phyloP scores from a whole-genome alignment of 2,888 invertebrate species.

The Xanthia togata region DNA sequence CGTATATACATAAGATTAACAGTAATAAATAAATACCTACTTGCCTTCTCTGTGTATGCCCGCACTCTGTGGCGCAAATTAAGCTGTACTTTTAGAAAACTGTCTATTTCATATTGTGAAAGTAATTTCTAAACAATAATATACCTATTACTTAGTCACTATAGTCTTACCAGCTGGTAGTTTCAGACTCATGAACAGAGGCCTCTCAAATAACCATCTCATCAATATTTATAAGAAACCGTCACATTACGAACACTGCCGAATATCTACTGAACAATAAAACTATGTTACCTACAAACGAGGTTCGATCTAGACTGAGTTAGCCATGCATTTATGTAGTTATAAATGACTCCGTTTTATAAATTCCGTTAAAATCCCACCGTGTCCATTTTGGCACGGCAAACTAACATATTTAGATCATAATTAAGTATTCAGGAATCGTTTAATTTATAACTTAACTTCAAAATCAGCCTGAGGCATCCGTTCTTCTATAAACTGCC shows the following conservation, averaged over 20 bases:
- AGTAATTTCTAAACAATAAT: slow-evolving; percentile 16
- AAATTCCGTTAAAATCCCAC: no score
- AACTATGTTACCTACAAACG: slow-evolving; percentile 6
- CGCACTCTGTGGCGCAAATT: slow-evolving; percentile 14
- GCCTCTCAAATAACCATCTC: slow-evolving; percentile 22
- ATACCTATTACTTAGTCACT: slow-evolving; percentile 5
- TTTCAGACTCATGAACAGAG: slow-evolving; percentile 7
- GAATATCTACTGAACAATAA: slow-evolving; percentile 38
- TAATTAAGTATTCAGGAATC: no score
- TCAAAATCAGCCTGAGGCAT: slow-evolving; percentile 10
- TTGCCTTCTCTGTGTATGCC: slow-evolving; percentile 37
- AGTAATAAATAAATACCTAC: slow-evolving; percentile 42
- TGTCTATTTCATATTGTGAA: neutral
- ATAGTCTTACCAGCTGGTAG: neutral
- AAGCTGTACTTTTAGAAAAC: slow-evolving; percentile 14
- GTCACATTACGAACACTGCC: slow-evolving; percentile 58
- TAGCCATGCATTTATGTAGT: slow-evolving; percentile 38
- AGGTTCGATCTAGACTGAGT: slow-evolving; percentile 40
- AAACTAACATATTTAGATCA: no score
- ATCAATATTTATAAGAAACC: slow-evolving; percentile 27
- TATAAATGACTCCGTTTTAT: slow-evolving; percentile 5
- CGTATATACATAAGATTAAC: slow-evolving; percentile 21
- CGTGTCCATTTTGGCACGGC: no score
- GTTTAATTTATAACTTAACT: no score
- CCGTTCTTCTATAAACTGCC: slow-evolving; percentile 20